Evolutionary conservation across 1,140 invertebrate species (phyloP).

Genomic region (Anoplophora glabripennis): DNA sequence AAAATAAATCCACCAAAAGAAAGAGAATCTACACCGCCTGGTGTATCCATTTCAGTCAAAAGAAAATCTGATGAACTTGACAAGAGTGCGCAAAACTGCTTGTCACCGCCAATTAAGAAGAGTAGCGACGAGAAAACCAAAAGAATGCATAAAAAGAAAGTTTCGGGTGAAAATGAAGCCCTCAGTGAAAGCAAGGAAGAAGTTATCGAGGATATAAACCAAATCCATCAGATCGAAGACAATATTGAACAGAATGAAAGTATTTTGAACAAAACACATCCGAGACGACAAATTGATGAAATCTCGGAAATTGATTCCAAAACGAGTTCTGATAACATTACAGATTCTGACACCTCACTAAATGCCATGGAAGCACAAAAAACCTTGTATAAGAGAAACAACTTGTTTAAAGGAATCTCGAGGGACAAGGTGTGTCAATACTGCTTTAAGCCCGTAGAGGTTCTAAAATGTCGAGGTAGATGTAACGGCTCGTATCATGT

Average conservation of each 20-base stretch:
- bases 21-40: too few species aligned
- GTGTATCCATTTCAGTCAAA: background rate
- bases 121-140: too few species aligned
- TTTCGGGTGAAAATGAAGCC: too few species aligned
- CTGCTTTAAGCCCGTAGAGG: conserved; percentile 58
- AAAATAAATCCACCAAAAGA: background rate
- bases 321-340: conserved; percentile 29
- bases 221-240: too few species aligned
- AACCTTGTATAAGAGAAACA: conserved; percentile 43
- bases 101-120: background rate
- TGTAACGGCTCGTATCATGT: conserved; percentile 57
- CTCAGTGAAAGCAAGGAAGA: too few species aligned
- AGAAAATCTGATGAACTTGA: background rate
- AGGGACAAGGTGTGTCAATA: conserved; percentile 66
- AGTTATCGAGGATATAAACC: too few species aligned
- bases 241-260: too few species aligned
- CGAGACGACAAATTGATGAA: conserved; percentile 25
- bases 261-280: too few species aligned
- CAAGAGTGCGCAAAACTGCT: background rate
- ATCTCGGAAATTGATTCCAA: conserved; percentile 45
- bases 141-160: too few species aligned
- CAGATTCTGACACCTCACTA: conserved; percentile 18
- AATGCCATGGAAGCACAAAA: conserved; percentile 26
- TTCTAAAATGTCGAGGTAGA: conserved; percentile 62
- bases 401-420: conserved; percentile 60